Evolutionary conservation across 2,888 invertebrate species (phyloP).

Genomic region (Temnothorax unifasciatus): DNA sequence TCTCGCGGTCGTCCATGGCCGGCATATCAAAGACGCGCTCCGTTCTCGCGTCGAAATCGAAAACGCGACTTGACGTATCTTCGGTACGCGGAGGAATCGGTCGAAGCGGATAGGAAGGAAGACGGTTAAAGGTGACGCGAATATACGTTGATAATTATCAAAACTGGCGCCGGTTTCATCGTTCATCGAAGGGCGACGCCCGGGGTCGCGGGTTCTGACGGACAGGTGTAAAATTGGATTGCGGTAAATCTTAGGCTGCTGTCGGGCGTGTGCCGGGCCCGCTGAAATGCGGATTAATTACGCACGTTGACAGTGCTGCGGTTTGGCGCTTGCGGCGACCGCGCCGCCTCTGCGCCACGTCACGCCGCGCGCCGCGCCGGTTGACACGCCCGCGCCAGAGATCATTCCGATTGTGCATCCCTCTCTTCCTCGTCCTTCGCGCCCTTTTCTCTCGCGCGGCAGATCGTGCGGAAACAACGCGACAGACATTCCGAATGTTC

Average conservation of each 20-base stretch:
- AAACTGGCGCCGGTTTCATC: slow-evolving; percentile 53
- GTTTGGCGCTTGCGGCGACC: slow-evolving; percentile 67
- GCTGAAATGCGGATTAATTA: slow-evolving; percentile 81
- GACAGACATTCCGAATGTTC: slow-evolving; percentile 16
- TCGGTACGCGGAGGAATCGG: not conserved
- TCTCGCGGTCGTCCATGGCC: slow-evolving; percentile 27
- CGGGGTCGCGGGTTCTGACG: slow-evolving; percentile 65
- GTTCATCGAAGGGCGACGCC: slow-evolving; percentile 57
- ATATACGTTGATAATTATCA: slow-evolving; percentile 62
- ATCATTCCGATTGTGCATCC: slow-evolving; percentile 67
- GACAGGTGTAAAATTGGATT: slow-evolving; percentile 82
- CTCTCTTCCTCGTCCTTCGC: slow-evolving; percentile 67
- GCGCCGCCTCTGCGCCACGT: slow-evolving; percentile 42
- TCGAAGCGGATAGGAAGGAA: no score
- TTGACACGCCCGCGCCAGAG: slow-evolving; percentile 62
- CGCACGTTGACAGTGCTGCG: slow-evolving; percentile 79
- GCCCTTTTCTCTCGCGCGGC: slow-evolving; percentile 45
- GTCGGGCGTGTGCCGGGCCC: slow-evolving; percentile 68
- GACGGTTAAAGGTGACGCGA: not conserved
- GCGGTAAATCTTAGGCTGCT: slow-evolving; percentile 80
- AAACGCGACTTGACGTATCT: not conserved
- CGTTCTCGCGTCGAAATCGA: slow-evolving; percentile 14
- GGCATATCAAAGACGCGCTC: slow-evolving; percentile 32
- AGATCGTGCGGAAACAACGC: slow-evolving; percentile 57
- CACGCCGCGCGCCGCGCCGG: slow-evolving; percentile 53